Evolutionary conservation across 2,113 vertebrate genomes (phyloP), one percentile per base, ranked within the genome.

Genomic region (Erinaceus europaeus): DNA sequence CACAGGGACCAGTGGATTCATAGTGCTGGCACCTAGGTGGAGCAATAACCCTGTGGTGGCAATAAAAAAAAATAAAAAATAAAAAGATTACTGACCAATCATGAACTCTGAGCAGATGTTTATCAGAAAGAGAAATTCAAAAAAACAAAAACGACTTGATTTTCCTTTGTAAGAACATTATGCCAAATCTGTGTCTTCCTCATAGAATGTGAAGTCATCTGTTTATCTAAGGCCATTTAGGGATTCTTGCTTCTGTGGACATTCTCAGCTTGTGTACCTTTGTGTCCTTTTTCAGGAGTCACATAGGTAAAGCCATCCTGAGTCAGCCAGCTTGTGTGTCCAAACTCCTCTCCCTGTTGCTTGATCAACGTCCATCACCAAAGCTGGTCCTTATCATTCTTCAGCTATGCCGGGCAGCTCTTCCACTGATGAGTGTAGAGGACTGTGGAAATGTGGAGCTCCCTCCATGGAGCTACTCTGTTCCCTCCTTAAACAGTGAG

Each of bases 321-420:
- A 99, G 99, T 95, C 99, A 99, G 94, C 99, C 99, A 50, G 99
- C 99, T 36, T 99, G 99, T n/a, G 99, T 99, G 69, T 99, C 99
- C 81, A 99, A 99, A 91, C 98, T 99, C 4, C 98, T 99, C 48
- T 99, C 99, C 0, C 97, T 99, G 83, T 98, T 99, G 27, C 97
- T 99, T 92, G 99, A 99, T 95, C 99, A 99, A 84, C 98, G 99
- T 65, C 99, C 99, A 0, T 99, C 99, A 34, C 99, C 99, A 74
- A 99, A 99, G 95, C 94, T 99, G 94, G 99, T 99, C 17, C 98
- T 99, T 46, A 99, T 99, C 92, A 99, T 99, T 92, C 98, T 99
- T 36, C 99, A 99, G 95, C 57, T 99, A 52, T 99, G 99, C 91
- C 98, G 99, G 55, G 98, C 99, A 1, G 99, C 99, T 0, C 97